A percentile compares a stretch with the other conserved stretches of the same genome.
Evolutionary conservation across 2,113 vertebrate species (phyloP).

Genomic region (Periophthalmus modestus): DNA sequence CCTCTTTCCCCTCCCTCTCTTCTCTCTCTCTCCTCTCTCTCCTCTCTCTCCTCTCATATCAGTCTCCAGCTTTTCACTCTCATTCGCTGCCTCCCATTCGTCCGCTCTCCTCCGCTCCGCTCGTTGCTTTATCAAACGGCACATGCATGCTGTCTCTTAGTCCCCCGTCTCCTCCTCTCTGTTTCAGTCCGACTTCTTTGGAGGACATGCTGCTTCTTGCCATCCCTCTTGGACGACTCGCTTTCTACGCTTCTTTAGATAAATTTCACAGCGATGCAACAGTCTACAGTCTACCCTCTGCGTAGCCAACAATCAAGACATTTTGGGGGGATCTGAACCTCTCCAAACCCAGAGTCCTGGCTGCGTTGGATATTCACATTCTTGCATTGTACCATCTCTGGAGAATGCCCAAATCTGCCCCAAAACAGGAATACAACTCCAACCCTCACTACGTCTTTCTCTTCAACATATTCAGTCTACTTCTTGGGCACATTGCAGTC

Average conservation of each 20-base stretch:
- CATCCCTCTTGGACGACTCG: conserved; percentile 23
- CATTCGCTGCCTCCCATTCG: conserved; percentile 53
- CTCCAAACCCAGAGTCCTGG: conserved; percentile 23
- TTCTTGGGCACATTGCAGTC: conserved; percentile 24
- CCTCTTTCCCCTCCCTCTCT: conserved; percentile 19
- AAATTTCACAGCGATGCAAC: conserved; percentile 55
- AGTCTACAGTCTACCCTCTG: conserved; percentile 29
- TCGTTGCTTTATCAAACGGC: conserved; percentile 27
- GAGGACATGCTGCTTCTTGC: conserved; percentile 29
- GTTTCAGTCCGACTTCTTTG: conserved; percentile 35
- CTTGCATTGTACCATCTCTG: conserved; percentile 21
- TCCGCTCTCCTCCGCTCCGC: conserved; percentile 31
- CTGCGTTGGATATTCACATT: conserved; percentile 45
- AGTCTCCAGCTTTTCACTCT: conserved; percentile 38
- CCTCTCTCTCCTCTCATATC: conserved; percentile 50
- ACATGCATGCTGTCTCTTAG: conserved; percentile 10
- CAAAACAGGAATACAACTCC: conserved; percentile 48
- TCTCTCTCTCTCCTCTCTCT: conserved; percentile 1
- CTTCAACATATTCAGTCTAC: conserved; percentile 3
- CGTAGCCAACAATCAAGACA: conserved; percentile 21
- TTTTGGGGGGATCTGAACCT: conserved; percentile 55
- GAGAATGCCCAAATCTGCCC: conserved; percentile 56
- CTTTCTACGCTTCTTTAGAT: background rate
- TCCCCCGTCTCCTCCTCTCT: background rate
- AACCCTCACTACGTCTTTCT: conserved; percentile 18